phyloP scores from a whole-genome alignment of 1,140 invertebrate species.

The Euglossa dilemma region DNA sequence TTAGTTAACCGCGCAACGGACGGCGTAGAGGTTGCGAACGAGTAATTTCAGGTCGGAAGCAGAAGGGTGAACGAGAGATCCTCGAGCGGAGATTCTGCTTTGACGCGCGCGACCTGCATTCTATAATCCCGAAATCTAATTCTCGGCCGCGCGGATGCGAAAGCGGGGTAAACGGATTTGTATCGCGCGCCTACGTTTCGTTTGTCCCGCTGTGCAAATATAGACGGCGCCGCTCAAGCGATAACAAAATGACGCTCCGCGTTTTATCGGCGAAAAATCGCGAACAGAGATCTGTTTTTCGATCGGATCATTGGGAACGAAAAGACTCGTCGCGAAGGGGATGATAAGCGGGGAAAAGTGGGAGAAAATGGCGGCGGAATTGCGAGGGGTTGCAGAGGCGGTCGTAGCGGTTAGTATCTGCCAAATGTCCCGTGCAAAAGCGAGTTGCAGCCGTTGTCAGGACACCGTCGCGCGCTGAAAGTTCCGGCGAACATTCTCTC shows the following conservation, averaged over 20 bases:
- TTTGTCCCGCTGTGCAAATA: slow-evolving; percentile 38
- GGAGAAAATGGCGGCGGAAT: no score
- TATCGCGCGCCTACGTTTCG: slow-evolving; percentile 15
- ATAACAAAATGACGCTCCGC: slow-evolving; percentile 16
- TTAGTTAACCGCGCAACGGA: slow-evolving; percentile 21
- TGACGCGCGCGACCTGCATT: slow-evolving; percentile 33
- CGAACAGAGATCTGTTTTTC: no score
- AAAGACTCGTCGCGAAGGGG: no score
- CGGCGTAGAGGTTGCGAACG: slow-evolving; percentile 34
- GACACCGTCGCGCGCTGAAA: no score
- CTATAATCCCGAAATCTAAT: slow-evolving; percentile 47
- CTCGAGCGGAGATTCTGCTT: not conserved
- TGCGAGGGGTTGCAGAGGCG: no score
- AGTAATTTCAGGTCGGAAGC: slow-evolving; percentile 14
- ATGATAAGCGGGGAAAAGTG: no score
- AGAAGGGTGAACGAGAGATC: not conserved
- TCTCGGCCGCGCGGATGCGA: not conserved
- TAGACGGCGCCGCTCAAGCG: not conserved
- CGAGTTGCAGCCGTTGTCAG: no score
- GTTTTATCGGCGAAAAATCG: not conserved
- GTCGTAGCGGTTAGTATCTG: no score
- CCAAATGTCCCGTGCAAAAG: no score
- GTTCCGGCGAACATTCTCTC: no score
- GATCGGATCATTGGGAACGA: no score
- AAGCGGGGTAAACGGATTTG: slow-evolving; percentile 18